Evolutionary conservation across 2,113 vertebrate genomes (phyloP).

Genomic region (Ictalurus furcatus): DNA sequence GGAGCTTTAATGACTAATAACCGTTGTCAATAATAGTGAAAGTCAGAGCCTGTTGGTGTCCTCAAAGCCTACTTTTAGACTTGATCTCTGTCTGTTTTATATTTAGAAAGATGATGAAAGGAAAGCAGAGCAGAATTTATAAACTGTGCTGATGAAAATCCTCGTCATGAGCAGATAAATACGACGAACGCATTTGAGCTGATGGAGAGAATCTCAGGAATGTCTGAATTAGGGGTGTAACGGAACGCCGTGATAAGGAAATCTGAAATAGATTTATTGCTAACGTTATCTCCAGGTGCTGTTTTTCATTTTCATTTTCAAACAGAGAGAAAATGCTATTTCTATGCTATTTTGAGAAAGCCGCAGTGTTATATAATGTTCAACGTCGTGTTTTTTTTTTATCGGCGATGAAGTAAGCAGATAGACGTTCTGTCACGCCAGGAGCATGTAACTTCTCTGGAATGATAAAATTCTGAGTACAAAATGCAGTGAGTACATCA

Average conservation of each 20-base stretch:
- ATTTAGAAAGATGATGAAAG: conserved; percentile 17
- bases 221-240: conserved; percentile 11
- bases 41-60: not conserved
- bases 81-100: not conserved
- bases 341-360: not conserved
- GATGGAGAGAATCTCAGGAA: not conserved
- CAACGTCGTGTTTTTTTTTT: not conserved
- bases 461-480: not conserved
- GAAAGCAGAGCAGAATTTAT: not conserved
- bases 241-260: not conserved
- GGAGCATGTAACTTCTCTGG: not conserved
- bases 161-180: not conserved
- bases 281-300: not conserved
- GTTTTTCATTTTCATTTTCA: not conserved
- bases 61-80: not conserved
- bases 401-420: not conserved
- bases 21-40: not conserved
- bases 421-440: not conserved
- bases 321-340: conserved; percentile 1
- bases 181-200: not conserved
- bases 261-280: not conserved
- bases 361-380: not conserved
- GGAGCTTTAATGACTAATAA: not conserved
- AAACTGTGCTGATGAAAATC: not conserved
- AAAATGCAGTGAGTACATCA: not conserved